Evolutionary conservation across 2,888 invertebrate species (phyloP).

Genomic region (Ormyrus nitidulus): DNA sequence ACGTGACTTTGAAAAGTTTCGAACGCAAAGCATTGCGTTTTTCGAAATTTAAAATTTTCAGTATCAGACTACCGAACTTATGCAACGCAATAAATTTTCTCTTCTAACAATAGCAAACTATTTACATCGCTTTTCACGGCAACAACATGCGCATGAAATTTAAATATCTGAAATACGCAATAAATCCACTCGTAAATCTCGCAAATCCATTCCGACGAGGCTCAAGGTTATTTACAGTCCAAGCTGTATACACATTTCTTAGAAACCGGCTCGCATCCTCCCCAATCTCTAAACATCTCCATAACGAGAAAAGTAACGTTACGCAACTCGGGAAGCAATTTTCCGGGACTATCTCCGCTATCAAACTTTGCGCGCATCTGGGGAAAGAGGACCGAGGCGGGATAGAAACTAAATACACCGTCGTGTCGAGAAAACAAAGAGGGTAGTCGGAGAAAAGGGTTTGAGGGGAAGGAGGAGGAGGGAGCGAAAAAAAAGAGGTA

Average conservation of each 20-base stretch:
- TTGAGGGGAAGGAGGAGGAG: background rate
- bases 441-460: background rate
- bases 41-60: too few relatives aligned
- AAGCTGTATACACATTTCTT: background rate
- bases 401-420: conserved; percentile 12
- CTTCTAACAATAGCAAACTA: too few relatives aligned
- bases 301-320: conserved; percentile 11
- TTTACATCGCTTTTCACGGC: background rate
- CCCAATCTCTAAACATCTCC: background rate
- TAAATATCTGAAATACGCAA: background rate
- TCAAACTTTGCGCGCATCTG: too few relatives aligned
- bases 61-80: too few relatives aligned
- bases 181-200: background rate
- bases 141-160: too few relatives aligned
- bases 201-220: background rate
- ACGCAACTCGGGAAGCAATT: conserved; percentile 25
- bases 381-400: too few relatives aligned
- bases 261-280: too few relatives aligned
- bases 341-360: background rate
- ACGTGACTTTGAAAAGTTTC: too few relatives aligned
- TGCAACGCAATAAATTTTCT: too few relatives aligned
- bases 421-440: conserved; percentile 24
- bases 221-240: conserved; percentile 19
- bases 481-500: background rate
- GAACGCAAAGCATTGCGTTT: too few relatives aligned